Conservation (phyloP, 2,113 vertebrate genomes). For the Vulpes vulpes region DNA sequence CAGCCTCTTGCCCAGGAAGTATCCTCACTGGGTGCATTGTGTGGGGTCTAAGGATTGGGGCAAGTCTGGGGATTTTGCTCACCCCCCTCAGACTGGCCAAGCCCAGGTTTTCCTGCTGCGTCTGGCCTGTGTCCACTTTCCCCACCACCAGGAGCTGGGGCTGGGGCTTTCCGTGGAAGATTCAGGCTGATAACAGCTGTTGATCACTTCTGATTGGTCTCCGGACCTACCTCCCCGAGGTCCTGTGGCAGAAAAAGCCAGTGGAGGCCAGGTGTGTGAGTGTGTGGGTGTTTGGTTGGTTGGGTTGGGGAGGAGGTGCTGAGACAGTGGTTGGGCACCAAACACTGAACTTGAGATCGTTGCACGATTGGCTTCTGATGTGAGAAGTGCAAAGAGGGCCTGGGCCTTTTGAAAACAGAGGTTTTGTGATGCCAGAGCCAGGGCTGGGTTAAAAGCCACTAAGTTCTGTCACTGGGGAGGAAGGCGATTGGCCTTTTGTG, state of each 20-base stretch:
- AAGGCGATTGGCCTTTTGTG: neutral
- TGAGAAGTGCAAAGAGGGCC: neutral
- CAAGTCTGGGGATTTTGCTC: neutral
- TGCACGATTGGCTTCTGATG: neutral
- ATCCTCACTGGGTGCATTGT: neutral
- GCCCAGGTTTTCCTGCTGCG: neutral
- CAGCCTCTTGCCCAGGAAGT: neutral
- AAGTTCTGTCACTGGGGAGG: neutral
- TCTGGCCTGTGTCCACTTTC: neutral
- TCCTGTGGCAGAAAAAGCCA: neutral
- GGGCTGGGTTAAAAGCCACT: neutral
- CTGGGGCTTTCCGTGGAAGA: neutral
- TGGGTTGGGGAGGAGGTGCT: neutral
- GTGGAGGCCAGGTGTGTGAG: neutral
- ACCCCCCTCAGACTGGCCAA: neutral
- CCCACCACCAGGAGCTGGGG: neutral
- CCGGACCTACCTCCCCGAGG: neutral
- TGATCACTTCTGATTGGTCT: neutral
- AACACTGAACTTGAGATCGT: neutral
- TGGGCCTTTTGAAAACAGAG: neutral
- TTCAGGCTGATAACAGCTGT: rapidly evolving
- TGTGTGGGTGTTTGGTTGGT: too few species aligned
- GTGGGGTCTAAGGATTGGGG: rapidly evolving
- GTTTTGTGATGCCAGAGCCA: neutral
- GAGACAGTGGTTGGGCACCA: neutral